Evolutionary conservation across 2,113 vertebrate genomes (phyloP).

Genomic region (Phyllostomus hastatus): DNA sequence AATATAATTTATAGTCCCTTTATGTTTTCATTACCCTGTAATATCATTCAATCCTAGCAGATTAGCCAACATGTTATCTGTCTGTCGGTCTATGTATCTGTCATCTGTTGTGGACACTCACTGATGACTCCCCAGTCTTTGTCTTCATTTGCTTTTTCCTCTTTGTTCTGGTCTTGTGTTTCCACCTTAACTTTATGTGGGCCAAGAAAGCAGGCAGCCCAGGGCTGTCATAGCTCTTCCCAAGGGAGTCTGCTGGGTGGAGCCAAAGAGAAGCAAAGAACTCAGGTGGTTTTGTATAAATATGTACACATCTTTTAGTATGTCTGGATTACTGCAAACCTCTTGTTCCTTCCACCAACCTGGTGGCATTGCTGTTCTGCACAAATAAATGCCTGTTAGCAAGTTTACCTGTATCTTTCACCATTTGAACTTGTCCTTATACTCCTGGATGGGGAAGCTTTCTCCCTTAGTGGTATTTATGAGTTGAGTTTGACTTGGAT

Average conservation of each 20-base stretch:
- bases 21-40: background rate
- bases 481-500: background rate
- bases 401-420: background rate
- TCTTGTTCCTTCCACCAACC: background rate
- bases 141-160: background rate
- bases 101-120: background rate
- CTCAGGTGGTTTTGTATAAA: background rate
- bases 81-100: background rate
- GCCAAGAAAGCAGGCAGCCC: background rate
- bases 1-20: background rate
- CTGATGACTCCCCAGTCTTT: background rate
- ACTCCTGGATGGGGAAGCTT: background rate
- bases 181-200: background rate
- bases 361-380: background rate
- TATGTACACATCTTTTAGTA: background rate
- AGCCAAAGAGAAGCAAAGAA: background rate
- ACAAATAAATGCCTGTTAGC: background rate
- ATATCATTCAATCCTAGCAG: background rate
- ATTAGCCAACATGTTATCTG: background rate
- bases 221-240: background rate
- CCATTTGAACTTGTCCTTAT: background rate
- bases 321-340: background rate
- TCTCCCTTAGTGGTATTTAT: background rate
- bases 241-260: background rate
- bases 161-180: background rate